Conservation (phyloP, 2,113 vertebrate species). For the Etheostoma cragini region DNA sequence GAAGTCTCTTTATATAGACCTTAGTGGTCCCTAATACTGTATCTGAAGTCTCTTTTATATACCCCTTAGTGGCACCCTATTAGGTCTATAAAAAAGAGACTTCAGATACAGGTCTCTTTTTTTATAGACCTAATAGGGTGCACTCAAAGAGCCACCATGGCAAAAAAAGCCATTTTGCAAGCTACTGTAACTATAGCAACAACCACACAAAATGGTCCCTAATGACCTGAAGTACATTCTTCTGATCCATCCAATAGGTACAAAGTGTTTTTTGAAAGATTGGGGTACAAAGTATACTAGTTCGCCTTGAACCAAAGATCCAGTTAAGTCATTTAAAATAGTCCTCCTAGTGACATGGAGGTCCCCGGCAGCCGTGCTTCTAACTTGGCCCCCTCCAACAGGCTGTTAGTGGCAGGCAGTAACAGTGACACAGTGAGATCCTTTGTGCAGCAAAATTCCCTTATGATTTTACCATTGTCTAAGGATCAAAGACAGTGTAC, state of each 20-base stretch:
- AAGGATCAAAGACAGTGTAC: constrained; percentile 24
- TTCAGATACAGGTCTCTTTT: too few relatives aligned
- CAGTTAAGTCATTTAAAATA: neutral
- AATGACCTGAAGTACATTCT: neutral
- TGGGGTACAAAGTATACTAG: neutral
- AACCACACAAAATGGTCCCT: neutral
- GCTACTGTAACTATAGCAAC: constrained; percentile 53
- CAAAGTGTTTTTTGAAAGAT: neutral
- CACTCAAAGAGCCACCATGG: neutral
- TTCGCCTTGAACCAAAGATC: neutral
- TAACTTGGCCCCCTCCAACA: constrained; percentile 19
- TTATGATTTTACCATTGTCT: constrained; percentile 31
- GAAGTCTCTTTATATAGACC: too few relatives aligned
- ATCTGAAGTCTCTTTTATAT: too few relatives aligned
- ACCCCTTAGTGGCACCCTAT: too few relatives aligned
- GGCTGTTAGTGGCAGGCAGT: neutral
- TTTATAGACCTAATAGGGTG: neutral
- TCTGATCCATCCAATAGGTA: neutral
- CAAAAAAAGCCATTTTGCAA: neutral
- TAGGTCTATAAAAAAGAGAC: too few relatives aligned
- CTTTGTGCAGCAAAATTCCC: constrained; percentile 10
- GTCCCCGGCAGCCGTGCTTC: neutral
- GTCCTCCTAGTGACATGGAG: neutral
- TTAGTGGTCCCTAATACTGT: too few relatives aligned
- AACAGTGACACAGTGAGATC: constrained; percentile 21